Evolutionary conservation across 2,113 vertebrate species (phyloP).

Genomic region (Leiothrix lutea): DNA sequence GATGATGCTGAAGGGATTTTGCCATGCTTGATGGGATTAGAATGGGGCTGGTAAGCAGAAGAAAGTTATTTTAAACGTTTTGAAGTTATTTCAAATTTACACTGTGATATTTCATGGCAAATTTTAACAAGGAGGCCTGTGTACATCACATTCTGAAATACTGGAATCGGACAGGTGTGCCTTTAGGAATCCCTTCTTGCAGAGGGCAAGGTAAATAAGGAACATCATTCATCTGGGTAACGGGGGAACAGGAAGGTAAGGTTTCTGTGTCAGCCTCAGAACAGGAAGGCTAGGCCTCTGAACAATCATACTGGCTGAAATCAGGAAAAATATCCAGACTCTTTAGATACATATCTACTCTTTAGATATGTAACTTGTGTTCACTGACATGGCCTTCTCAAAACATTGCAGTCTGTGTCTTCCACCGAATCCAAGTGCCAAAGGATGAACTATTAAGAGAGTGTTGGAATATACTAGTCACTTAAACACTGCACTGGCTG

Average conservation of each 20-base stretch:
- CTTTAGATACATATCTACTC: not conserved
- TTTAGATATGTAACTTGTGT: not conserved
- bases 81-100: not conserved
- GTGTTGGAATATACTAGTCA: not conserved
- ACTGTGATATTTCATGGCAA: not conserved
- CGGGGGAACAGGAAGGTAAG: rapidly evolving
- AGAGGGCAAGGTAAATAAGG: not conserved
- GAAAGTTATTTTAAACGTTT: not conserved
- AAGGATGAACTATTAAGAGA: not conserved
- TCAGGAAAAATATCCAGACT: not conserved
- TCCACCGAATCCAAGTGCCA: not conserved
- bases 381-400: not conserved
- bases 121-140: not conserved
- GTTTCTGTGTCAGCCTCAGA: not conserved
- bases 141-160: not conserved
- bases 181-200: not conserved
- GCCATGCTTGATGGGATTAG: not conserved
- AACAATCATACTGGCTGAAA: not conserved
- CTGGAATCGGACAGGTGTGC: not conserved
- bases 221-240: not conserved
- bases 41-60: not conserved
- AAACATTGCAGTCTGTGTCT: not conserved
- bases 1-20: not conserved
- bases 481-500: not conserved
- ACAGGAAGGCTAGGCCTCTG: not conserved